phyloP scores from a whole-genome alignment of 2,113 vertebrate species.

The Eudyptes chrysolophus region DNA sequence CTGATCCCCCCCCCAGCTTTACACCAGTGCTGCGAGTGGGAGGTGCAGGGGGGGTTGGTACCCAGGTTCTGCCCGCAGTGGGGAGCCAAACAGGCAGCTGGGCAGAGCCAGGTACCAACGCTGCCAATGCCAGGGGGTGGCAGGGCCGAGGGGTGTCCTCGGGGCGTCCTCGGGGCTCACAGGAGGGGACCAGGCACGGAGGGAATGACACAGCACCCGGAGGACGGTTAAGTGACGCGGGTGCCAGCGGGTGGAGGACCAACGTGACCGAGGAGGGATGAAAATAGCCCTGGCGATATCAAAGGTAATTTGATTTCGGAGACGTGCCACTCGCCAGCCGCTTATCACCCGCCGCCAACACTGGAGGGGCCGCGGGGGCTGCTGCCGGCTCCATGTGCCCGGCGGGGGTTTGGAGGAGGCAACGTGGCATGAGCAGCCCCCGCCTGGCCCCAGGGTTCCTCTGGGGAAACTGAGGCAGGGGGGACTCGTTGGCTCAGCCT shows the following conservation, averaged over 20 bases:
- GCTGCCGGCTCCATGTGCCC: neutral
- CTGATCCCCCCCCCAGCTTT: neutral
- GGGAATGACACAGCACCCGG: slow-evolving; percentile 51
- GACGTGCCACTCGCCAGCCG: neutral
- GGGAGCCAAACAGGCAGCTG: neutral
- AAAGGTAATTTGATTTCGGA: slow-evolving; percentile 9
- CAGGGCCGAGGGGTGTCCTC: neutral
- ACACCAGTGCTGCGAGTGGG: neutral
- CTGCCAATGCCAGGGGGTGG: rapidly evolving
- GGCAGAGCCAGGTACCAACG: neutral
- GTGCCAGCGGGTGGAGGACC: neutral
- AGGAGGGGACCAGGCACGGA: neutral
- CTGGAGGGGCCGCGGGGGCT: neutral
- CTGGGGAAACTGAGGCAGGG: neutral
- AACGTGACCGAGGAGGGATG: slow-evolving; percentile 5
- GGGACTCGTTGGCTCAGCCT: neutral
- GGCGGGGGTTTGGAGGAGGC: neutral
- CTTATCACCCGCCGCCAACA: neutral
- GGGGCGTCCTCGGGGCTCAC: neutral
- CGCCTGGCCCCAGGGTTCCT: rapidly evolving
- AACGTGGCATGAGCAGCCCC: neutral
- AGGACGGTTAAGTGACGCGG: neutral
- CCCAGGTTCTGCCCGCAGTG: neutral
- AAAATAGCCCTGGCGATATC: slow-evolving; percentile 43
- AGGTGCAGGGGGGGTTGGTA: neutral